phyloP scores from a whole-genome alignment of 37 sponge, comb jelly and placozoan species.

The Cladorhizidae sp. region DNA sequence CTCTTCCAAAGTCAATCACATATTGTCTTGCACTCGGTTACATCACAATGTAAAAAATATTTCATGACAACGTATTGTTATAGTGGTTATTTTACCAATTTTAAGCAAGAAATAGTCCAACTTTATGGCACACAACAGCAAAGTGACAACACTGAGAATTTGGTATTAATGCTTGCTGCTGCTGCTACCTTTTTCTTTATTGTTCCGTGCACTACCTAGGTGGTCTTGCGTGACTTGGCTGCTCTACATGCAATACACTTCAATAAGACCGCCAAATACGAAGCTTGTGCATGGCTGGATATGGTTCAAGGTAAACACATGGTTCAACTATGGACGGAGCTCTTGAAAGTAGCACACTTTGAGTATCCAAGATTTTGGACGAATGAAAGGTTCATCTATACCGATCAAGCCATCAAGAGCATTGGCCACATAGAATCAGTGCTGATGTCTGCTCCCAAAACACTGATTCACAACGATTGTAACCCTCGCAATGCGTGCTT shows the following conservation, averaged over 20 bases:
- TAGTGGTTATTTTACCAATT: neutral
- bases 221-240: slow-evolving; percentile 71
- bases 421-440: slow-evolving; percentile 21
- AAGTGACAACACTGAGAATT: too few species aligned
- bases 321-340: slow-evolving; percentile 63
- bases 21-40: too few species aligned
- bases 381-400: slow-evolving; percentile 1
- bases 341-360: slow-evolving; percentile 44
- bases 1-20: too few species aligned
- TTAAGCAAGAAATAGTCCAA: neutral
- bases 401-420: slow-evolving; percentile 39
- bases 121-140: too few species aligned
- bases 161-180: too few species aligned
- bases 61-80: too few species aligned
- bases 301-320: slow-evolving; percentile 13
- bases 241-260: slow-evolving; percentile 53
- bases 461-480: slow-evolving; percentile 81
- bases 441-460: slow-evolving; percentile 41
- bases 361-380: slow-evolving; percentile 80
- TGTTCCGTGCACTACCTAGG: too few species aligned
- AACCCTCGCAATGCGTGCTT: slow-evolving; percentile 77
- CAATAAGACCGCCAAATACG: slow-evolving; percentile 24
- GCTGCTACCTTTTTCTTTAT: neutral
- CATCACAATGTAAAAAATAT: too few species aligned
- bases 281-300: slow-evolving; percentile 54